Base-by-base conservation (phyloP, 2,888 invertebrate species). In the Asteroscopus sphinx region DNA sequence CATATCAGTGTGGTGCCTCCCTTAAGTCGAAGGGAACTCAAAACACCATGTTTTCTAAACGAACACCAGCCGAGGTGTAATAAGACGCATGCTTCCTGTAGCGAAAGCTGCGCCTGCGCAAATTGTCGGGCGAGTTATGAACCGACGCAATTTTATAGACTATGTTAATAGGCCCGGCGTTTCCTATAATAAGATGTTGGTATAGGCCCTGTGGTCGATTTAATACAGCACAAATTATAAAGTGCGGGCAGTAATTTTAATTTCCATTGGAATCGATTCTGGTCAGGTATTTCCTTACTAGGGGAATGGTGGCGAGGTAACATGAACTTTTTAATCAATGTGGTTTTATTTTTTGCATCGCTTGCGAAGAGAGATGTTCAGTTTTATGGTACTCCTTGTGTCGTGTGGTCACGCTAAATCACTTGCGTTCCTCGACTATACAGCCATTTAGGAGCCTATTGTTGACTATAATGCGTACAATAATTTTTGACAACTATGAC, bases 31-130 rank as follows among this genome's bases (percentile, higher is more conserved):
- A 58, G 40, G 37, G 33, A 40, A 48, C 6, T 35, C 26, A 37
- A 72, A 61, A 48, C 48, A 52, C 44, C 16, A 35, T 30, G 37
- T 56, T 76, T 71, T 76, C 62, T 64, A 58, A 76, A 53, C 53
- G 55, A 67, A 68, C 59, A 68, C 62, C 48, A 47, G 58, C 39
- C 67, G 52, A 67, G 42, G 51, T 40, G 69, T 80, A 82, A 83
- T 82, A 76, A 76, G 74, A 76, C 74, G 68, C 68, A 71, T 53
- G 63, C 63, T 82, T 80, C 80, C 80, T 80, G 72, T 56, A 68
- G 76, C 77, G 77, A 78, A 79, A 81, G 81, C 79, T 65, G 81
- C 81, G 79, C 80, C 77, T 67, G 78, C 79, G 77, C 75, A 78
- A 79, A 73, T 77, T 79, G 74, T 73, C 60, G 60, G 59, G 60